Percentiles rank a stretch among this genome's conserved stretches.
Evolutionary conservation across 2,113 vertebrate genomes (phyloP).

Genomic region (Brachyhypopomus occidentalis): DNA sequence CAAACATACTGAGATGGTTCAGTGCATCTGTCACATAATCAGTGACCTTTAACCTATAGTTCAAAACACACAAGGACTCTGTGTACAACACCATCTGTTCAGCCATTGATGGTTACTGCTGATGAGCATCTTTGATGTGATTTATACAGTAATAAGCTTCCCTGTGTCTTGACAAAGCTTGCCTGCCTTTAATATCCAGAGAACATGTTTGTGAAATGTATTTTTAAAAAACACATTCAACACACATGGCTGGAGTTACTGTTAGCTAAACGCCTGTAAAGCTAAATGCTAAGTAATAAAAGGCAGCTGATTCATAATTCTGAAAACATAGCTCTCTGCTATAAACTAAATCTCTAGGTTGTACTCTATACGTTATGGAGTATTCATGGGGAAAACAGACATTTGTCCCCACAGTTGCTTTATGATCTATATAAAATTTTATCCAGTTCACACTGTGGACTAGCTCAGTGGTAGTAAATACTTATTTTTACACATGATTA

Average conservation of each 20-base stretch:
- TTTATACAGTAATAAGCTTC: constrained; percentile 11
- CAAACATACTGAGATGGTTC: no score
- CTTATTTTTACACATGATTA: not conserved
- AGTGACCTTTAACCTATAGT: not conserved
- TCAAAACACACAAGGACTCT: not conserved
- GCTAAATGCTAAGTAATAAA: not conserved
- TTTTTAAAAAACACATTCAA: not conserved
- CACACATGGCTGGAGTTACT: not conserved
- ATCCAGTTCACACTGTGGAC: not conserved
- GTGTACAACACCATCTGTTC: constrained; percentile 1
- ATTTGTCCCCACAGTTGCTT: not conserved
- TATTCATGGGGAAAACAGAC: not conserved
- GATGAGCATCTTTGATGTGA: constrained; percentile 6
- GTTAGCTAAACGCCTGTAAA: not conserved
- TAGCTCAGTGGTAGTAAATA: not conserved
- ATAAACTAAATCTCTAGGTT: not conserved
- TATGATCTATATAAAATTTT: not conserved
- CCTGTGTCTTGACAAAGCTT: not conserved
- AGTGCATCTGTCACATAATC: not conserved
- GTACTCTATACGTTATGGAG: not conserved
- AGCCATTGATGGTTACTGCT: not conserved
- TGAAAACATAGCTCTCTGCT: not conserved
- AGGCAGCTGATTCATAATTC: not conserved
- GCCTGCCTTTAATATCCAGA: not conserved
- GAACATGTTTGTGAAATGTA: not conserved